These are phyloP conservation scores for Cyphomyrmex costatus DNA, from an alignment of 1,140 invertebrate species.

Conservation along the genomic window DNA sequence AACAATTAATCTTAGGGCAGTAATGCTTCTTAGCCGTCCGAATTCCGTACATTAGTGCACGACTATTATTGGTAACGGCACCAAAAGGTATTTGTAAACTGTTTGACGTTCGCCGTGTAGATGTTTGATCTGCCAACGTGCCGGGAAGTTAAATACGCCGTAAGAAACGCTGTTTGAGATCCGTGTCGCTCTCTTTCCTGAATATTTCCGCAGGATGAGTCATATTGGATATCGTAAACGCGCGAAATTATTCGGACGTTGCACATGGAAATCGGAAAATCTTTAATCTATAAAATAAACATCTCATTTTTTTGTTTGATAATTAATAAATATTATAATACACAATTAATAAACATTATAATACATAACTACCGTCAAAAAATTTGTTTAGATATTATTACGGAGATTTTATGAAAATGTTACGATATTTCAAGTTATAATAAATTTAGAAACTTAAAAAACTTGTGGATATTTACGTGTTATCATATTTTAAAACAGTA, in stretches of 20 bases:
- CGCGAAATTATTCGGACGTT: constrained; percentile 40
- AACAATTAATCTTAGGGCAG: constrained; percentile 42
- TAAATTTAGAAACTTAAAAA: not conserved
- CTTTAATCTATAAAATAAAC: not conserved
- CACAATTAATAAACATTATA: too few relatives aligned
- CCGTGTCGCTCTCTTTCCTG: constrained; percentile 15
- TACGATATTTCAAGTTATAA: not conserved
- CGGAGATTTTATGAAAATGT: not conserved
- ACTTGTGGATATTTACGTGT: not conserved
- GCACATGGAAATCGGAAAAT: not conserved
- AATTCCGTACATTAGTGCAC: constrained; percentile 68
- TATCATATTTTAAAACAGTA: not conserved
- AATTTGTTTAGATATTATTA: not conserved
- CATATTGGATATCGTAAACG: constrained; percentile 4
- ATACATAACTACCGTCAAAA: not conserved
- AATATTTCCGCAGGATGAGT: constrained; percentile 24
- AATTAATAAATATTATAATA: constrained; percentile 8
- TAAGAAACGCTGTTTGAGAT: constrained; percentile 47
- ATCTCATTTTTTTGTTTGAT: not conserved
- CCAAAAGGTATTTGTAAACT: constrained; percentile 69
- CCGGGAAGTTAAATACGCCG: constrained; percentile 64
- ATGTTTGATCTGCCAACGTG: constrained; percentile 69
- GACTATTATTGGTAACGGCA: constrained; percentile 70
- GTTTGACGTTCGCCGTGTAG: constrained; percentile 52
- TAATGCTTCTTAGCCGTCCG: constrained; percentile 52